phyloP scores from a whole-genome alignment of 2,888 invertebrate species.

The Eilema sororculum region DNA sequence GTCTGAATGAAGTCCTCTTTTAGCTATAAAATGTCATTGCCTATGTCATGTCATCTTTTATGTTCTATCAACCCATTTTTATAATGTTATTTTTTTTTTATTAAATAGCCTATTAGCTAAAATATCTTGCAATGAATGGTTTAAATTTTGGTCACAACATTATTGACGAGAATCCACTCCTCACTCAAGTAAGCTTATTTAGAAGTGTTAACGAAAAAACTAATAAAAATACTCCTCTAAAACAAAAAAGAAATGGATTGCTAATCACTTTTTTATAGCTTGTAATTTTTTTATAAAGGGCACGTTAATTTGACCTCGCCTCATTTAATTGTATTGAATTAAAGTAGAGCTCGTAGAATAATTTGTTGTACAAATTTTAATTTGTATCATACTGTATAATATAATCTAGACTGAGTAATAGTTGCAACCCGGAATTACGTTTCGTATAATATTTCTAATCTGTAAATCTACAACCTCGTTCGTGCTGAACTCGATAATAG shows the following conservation, averaged over 20 bases:
- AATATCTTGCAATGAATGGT: background rate
- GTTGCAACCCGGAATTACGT: background rate
- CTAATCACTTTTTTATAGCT: background rate
- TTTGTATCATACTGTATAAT: conserved; percentile 4
- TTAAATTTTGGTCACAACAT: background rate
- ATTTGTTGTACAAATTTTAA: background rate
- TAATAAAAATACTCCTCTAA: background rate
- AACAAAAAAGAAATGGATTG: background rate
- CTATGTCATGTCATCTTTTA: too few species aligned
- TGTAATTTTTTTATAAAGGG: too few species aligned
- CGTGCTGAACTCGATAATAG: conserved; percentile 24
- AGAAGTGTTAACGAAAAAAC: background rate
- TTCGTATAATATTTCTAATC: conserved; percentile 27
- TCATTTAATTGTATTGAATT: too few species aligned
- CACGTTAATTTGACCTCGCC: too few species aligned
- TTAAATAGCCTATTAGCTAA: background rate
- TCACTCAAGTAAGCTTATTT: background rate
- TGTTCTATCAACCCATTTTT: too few species aligned
- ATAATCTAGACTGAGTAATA: background rate
- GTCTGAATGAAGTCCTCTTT: background rate
- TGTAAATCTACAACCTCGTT: conserved; percentile 27
- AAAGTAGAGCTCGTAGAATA: background rate
- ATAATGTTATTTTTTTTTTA: too few species aligned
- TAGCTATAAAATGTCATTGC: too few species aligned
- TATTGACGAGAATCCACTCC: too few species aligned